Percentiles rank a stretch among this genome's conserved stretches.
phyloP scores from a whole-genome alignment of 2,888 invertebrate genomes.

The Parochlus steinenii region DNA sequence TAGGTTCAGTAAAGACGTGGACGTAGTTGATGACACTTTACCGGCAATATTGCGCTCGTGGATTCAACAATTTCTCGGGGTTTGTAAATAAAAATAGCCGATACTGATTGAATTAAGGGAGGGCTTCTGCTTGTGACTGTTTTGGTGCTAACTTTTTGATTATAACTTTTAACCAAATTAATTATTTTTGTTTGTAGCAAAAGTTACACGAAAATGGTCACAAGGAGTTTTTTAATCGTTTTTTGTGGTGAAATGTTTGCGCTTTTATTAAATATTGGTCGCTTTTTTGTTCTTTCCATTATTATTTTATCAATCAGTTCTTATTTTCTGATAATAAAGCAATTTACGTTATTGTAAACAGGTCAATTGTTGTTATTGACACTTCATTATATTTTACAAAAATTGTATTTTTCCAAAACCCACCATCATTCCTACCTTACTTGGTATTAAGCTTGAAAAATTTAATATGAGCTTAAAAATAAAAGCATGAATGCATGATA shows the following conservation, averaged over 20 bases:
- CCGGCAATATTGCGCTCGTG: conserved; percentile 29
- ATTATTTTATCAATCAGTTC: too few species aligned
- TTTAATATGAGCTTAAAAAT: too few species aligned
- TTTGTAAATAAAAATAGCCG: conserved; percentile 20
- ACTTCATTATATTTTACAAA: too few species aligned
- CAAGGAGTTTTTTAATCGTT: background rate
- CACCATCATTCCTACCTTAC: too few species aligned
- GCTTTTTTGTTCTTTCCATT: too few species aligned
- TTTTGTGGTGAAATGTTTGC: background rate
- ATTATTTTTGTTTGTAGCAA: background rate
- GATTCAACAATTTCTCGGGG: conserved; percentile 30
- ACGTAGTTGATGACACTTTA: conserved; percentile 37
- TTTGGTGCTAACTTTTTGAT: background rate
- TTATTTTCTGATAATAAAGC: too few species aligned
- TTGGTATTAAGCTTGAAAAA: background rate
- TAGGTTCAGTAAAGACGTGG: conserved; percentile 45
- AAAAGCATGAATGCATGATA: too few species aligned
- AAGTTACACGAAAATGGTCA: background rate
- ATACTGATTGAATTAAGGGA: background rate
- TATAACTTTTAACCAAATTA: background rate
- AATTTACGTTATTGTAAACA: too few species aligned
- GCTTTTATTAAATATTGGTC: background rate
- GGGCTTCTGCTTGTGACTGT: background rate
- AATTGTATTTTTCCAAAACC: too few species aligned
- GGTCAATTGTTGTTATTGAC: too few species aligned